Percentiles rank a stretch among this genome's conserved stretches.
Conservation (phyloP, 1,140 invertebrate genomes). For the Trinorchestia longiramus region DNA sequence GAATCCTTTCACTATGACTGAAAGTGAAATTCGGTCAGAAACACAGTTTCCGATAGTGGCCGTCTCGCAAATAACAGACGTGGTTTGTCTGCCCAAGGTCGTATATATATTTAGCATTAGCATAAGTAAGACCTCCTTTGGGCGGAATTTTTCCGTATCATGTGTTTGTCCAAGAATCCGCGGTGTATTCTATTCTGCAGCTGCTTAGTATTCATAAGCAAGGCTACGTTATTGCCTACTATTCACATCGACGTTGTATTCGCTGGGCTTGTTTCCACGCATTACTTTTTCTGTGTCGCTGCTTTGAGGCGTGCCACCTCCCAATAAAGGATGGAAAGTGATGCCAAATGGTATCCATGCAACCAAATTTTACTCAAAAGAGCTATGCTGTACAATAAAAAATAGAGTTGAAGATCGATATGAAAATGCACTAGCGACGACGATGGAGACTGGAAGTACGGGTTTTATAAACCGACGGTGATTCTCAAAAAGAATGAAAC, state of each 20-base stretch:
- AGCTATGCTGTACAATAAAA: neutral
- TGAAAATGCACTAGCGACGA: neutral
- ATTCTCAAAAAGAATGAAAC: neutral
- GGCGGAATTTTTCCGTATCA: neutral
- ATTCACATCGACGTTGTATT: neutral
- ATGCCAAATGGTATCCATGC: neutral
- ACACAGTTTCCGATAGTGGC: neutral
- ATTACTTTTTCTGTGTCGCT: neutral
- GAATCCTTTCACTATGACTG: neutral
- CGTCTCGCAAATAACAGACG: neutral
- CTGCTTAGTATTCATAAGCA: slow-evolving; percentile 8
- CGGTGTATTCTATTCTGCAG: neutral
- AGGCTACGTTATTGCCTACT: neutral
- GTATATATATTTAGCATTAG: neutral
- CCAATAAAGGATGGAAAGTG: neutral
- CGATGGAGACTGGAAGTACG: too few relatives aligned
- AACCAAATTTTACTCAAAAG: neutral
- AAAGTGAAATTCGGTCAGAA: neutral
- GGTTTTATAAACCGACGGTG: neutral
- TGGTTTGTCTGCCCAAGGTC: neutral
- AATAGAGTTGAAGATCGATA: neutral
- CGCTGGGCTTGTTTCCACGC: too few relatives aligned
- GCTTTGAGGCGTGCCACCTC: neutral
- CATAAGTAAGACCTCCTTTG: neutral
- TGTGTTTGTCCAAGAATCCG: neutral